These are phyloP conservation scores for Vesta saturnalis DNA, from an alignment of 2,888 invertebrate genomes.

Conservation along the genomic window DNA sequence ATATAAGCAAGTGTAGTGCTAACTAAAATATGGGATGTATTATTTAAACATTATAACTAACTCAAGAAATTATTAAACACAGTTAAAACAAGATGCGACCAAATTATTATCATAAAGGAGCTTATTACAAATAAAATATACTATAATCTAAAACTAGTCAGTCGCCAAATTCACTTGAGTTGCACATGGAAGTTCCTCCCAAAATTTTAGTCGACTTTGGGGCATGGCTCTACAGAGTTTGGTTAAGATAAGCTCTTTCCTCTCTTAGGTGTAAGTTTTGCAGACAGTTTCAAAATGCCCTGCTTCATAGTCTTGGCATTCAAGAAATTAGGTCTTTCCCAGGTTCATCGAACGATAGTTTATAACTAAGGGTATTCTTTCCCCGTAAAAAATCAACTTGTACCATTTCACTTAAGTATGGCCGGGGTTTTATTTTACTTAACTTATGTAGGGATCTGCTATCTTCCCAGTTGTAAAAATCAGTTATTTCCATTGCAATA, in stretches of 20 bases:
- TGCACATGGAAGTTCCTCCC: conserved; percentile 11
- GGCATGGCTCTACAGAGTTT: conserved; percentile 16
- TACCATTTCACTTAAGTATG: conserved; percentile 30
- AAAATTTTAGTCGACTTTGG: conserved; percentile 14
- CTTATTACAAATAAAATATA: not conserved
- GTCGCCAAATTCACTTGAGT: conserved; percentile 6
- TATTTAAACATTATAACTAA: conserved; percentile 5
- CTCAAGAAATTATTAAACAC: conserved; percentile 5
- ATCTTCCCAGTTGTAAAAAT: conserved; percentile 33
- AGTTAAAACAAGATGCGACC: conserved; percentile 3
- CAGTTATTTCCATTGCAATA: conserved; percentile 16
- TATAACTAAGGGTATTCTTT: not conserved
- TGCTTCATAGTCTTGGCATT: conserved; percentile 9
- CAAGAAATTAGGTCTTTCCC: conserved; percentile 2
- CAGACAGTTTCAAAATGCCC: conserved; percentile 6
- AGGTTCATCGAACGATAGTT: not conserved
- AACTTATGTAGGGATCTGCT: conserved; percentile 30
- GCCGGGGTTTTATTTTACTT: conserved; percentile 7
- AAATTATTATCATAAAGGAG: conserved; percentile 5
- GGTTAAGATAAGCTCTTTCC: conserved; percentile 2
- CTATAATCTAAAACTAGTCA: conserved; percentile 1
- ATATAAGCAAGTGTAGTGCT: conserved; percentile 4
- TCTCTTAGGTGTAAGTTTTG: conserved; percentile 7
- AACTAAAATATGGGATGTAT: conserved; percentile 3
- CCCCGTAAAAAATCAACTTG: conserved; percentile 10